Evolutionary conservation across 1,140 invertebrate species (phyloP), one percentile per base, ranked within the genome.

Genomic region (Ooceraea biroi): DNA sequence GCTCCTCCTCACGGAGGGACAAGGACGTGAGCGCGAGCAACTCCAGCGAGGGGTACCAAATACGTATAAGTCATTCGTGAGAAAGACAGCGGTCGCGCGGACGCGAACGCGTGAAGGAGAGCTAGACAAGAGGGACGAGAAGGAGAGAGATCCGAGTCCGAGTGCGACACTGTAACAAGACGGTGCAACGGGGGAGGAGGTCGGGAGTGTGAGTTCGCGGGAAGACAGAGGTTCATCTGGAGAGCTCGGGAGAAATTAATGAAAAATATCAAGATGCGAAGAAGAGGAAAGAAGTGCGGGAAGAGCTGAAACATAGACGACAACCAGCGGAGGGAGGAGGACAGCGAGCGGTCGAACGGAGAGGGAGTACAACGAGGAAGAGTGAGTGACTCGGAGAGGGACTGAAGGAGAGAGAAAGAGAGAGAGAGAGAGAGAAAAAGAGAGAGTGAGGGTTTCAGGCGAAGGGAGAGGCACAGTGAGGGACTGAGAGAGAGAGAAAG

Each of bases 221-320:
- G 58, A 14, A 46, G 65, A 76, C 44, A n/a, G 41, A 65, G 25
- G 61, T 27, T 17, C 72, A 22, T 57, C 52, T 50, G 27, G 46
- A 85, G 58, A 78, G 22, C 63, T 57, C 52, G 48, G 66, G 76
- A 72, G 63, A 82, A 74, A 86, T 73, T 83, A 74, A 88, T 68
- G 55, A 71, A 85, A 83, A 82, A 85, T 63, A 58, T 69, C 69
- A 82, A 82, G 74, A 77, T 65, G 83, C 63, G 69, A 71, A 44
- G 69, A 58, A 55, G 36, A 72, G 4, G 25, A 82, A 82, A 63
- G 19, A 11, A 30, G 55, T 63, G 19, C 48, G 27, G 14, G 52
- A 25, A 27, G 68, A 84, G 71, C 22, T 71, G 63, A n/a, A 58
- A 78, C 63, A 44, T 85, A 57, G 65, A 69, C 41, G 36, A 7